Evolutionary conservation across 2,113 vertebrate species (phyloP).

Genomic region (Zeus faber): DNA sequence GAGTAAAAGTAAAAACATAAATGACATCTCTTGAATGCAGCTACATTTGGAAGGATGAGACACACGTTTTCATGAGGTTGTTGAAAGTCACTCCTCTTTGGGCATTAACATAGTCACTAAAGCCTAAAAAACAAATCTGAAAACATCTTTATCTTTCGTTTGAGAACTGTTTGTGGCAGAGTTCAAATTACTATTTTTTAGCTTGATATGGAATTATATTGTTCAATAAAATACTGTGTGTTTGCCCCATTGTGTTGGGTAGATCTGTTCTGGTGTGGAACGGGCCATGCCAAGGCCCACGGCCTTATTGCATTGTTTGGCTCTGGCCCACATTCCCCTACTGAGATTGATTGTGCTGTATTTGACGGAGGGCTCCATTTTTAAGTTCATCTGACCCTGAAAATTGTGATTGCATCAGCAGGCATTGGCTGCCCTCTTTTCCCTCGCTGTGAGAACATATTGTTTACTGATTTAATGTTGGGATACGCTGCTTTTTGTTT

Average conservation of each 20-base stretch:
- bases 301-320: constrained; percentile 12
- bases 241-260: constrained; percentile 16
- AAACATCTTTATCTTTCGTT: background rate
- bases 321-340: constrained; percentile 26
- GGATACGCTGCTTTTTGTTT: constrained; percentile 33
- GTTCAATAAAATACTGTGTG: constrained; percentile 8
- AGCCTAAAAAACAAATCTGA: background rate
- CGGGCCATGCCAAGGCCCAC: constrained; percentile 5
- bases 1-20: too few relatives aligned
- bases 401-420: constrained; percentile 19
- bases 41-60: too few relatives aligned
- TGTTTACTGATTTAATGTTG: constrained; percentile 37
- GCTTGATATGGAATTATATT: constrained; percentile 17
- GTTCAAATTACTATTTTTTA: background rate
- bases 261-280: constrained; percentile 9
- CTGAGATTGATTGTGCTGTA: constrained; percentile 28
- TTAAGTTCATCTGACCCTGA: constrained; percentile 18
- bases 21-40: too few relatives aligned
- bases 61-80: background rate
- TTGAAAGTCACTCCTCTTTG: background rate
- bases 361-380: constrained; percentile 23
- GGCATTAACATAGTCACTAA: background rate
- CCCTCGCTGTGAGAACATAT: constrained; percentile 12
- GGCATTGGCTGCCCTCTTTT: constrained; percentile 16
- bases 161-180: background rate